Evolutionary conservation across 1,140 invertebrate genomes (phyloP).

Genomic region (Drosophila yakuba): DNA sequence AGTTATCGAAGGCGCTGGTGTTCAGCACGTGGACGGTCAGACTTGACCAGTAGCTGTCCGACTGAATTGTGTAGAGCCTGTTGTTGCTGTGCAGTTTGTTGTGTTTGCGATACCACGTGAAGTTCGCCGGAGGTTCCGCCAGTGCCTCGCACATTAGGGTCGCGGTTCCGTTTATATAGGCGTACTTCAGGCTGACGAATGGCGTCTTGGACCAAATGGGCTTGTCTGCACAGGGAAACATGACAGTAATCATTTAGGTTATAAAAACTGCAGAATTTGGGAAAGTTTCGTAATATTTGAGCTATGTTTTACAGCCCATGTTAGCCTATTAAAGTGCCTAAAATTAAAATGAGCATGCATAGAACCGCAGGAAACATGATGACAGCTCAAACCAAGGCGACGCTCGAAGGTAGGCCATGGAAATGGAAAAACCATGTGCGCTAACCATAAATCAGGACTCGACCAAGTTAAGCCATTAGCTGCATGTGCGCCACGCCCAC

Average conservation of each 20-base stretch:
- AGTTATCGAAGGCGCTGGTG: slow-evolving; percentile 85
- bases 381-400: slow-evolving; percentile 5
- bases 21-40: slow-evolving; percentile 85
- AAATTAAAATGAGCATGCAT: background rate
- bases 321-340: background rate
- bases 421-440: slow-evolving; percentile 56
- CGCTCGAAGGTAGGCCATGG: slow-evolving; percentile 29
- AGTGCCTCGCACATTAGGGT: slow-evolving; percentile 86
- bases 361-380: background rate
- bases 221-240: slow-evolving; percentile 79
- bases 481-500: slow-evolving; percentile 51
- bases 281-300: background rate
- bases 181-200: slow-evolving; percentile 77
- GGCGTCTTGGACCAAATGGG: slow-evolving; percentile 81
- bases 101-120: slow-evolving; percentile 85
- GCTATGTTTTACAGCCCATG: background rate
- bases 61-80: slow-evolving; percentile 70
- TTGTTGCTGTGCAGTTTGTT: slow-evolving; percentile 77
- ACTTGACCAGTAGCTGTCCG: slow-evolving; percentile 78
- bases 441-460: slow-evolving; percentile 60
- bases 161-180: slow-evolving; percentile 85
- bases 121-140: slow-evolving; percentile 86
- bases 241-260: no score
- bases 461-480: slow-evolving; percentile 63
- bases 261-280: no score